Base-by-base conservation (phyloP, 2,888 invertebrate species). In the Hydrotaea cyrtoneurina region DNA sequence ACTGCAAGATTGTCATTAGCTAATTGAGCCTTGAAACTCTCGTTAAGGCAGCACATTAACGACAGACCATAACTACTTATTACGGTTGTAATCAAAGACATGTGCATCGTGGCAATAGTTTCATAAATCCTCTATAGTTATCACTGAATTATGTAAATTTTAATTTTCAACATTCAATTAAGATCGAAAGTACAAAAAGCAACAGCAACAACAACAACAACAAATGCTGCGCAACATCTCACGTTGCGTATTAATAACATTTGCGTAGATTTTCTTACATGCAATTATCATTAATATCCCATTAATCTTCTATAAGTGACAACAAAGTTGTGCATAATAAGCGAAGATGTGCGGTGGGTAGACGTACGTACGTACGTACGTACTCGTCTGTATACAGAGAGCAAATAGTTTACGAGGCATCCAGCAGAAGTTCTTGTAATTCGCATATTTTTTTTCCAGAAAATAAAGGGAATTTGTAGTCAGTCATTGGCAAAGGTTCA, bases 211-310 rank as follows among this genome's bases (percentile, higher is more conserved):
- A n/a, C 17, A 31, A 21, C 8, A 59, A 19, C 11, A 66, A 15
- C 23, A 39, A 43, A 17, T 23, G 53, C 39, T 4, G 57, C 39
- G 26, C 36, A 55, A n/a, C 53, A 66, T 57, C 72, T 76, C 21
- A 31, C 64, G 75, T 76, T 81, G 72, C 50, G 53, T 64, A 81
- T 78, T 78, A 76, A 80, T 76, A 76, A 71, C 71, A 72, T 81
- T 84, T 76, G 66, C 57, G 78, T 72, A 55, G 57, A 78, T 64
- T 72, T 64, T 64, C 78, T 74, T 74, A 80, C 57, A 78, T 76
- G 81, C 84, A 85, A 76, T 82, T 82, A 79, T 82, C 84, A 85
- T 85, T 85, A 85, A 85, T 82, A 81, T 73, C 66, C 55, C 84
- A 85, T 82, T 85, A 85, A 85, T 85, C 84, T 85, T 85, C 76